Evolutionary conservation across 2,888 invertebrate species (phyloP).

Genomic region (Panopea generosa): DNA sequence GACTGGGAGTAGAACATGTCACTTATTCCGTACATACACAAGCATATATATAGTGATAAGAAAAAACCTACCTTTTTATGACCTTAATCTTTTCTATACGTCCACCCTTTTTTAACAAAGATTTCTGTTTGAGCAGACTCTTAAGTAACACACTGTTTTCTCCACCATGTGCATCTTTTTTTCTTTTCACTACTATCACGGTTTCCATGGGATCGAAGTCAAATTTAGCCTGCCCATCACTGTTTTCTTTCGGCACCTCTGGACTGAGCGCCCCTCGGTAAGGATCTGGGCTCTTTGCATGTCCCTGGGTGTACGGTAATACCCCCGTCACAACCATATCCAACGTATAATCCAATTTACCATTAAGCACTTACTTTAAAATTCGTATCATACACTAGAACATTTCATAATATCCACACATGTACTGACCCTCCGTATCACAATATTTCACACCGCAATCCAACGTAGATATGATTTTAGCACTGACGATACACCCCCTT

Average conservation of each 20-base stretch:
- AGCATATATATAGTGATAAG: too few species aligned
- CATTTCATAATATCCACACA: not conserved
- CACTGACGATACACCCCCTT: too few species aligned
- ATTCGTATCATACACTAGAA: too few species aligned
- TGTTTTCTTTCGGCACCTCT: conserved; percentile 48
- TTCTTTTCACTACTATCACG: conserved; percentile 58
- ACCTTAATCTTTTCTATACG: conserved; percentile 69
- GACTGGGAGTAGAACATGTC: too few species aligned
- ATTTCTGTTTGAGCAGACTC: conserved; percentile 61
- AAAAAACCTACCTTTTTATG: conserved; percentile 62
- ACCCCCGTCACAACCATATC: conserved; percentile 54
- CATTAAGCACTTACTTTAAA: too few species aligned
- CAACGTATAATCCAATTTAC: not conserved
- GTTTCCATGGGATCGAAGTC: conserved; percentile 60
- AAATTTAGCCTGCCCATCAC: conserved; percentile 46
- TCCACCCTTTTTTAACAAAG: conserved; percentile 47
- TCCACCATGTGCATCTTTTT: conserved; percentile 36
- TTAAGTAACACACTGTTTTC: conserved; percentile 59
- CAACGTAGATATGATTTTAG: not conserved
- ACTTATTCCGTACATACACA: too few species aligned
- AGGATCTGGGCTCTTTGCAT: conserved; percentile 38
- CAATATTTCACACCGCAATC: not conserved
- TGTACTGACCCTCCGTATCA: not conserved
- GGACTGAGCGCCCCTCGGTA: conserved; percentile 50
- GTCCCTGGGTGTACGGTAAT: conserved; percentile 43